Evolutionary conservation across 1,140 invertebrate species (phyloP).

Genomic region (Diabrotica undecimpunctata): DNA sequence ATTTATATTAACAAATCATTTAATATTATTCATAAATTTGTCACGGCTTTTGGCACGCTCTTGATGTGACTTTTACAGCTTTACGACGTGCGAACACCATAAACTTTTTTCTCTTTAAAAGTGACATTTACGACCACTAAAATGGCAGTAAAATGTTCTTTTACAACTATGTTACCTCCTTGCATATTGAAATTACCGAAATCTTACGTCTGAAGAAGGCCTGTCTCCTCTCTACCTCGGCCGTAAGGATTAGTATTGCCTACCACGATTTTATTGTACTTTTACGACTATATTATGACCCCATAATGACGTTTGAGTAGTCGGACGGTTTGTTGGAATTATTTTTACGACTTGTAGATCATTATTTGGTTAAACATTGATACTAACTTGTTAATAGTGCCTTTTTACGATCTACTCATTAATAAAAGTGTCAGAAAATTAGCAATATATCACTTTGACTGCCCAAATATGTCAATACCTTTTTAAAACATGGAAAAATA

Average conservation of each 20-base stretch:
- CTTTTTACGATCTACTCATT: background rate
- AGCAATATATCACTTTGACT: too few relatives aligned
- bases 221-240: conserved; percentile 11
- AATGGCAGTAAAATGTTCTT: conserved; percentile 18
- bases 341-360: conserved; percentile 18
- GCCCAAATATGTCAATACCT: too few relatives aligned
- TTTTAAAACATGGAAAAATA: too few relatives aligned
- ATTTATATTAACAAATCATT: conserved; percentile 22
- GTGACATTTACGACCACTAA: conserved; percentile 25
- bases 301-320: conserved; percentile 15
- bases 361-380: conserved; percentile 13
- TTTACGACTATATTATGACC: conserved; percentile 29
- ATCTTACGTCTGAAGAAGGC: background rate
- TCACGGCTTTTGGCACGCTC: conserved; percentile 20
- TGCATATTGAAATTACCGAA: conserved; percentile 24
- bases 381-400: background rate
- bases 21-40: conserved; percentile 22
- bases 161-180: conserved; percentile 20
- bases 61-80: conserved; percentile 17
- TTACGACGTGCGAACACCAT: conserved; percentile 13
- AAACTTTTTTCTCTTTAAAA: conserved; percentile 6
- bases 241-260: conserved; percentile 27
- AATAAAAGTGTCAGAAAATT: too few relatives aligned
- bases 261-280: conserved; percentile 29
- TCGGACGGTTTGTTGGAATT: conserved; percentile 18